Base-by-base conservation (phyloP, 2,113 vertebrate species). In the Crypturellus undulatus region DNA sequence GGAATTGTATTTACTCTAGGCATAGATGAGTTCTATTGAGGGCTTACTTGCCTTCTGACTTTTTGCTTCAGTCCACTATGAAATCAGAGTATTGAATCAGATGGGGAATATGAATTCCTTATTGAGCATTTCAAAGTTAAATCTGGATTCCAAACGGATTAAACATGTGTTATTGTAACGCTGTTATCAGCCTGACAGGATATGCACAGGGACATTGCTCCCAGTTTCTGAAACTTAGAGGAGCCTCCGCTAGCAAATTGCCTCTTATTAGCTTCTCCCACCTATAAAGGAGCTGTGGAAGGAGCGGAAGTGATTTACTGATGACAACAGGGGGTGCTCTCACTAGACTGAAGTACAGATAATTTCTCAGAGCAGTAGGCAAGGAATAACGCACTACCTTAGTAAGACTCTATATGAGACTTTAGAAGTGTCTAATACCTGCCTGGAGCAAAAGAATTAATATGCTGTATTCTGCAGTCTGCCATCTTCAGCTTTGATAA, bases 401-500 rank as follows among this genome's bases (percentile, higher is more conserved):
- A 87, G 95, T 91, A 94, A 96, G 97, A 93, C 97, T 97, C 97
- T 97, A 84, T 97, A 96, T 97, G 98, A 98, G 98, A 98, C 97
- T 98, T 98, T 97, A 98, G 97, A 98, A 98, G 98, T 98, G 97
- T 96, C 97, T 98, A 98, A 98, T 98, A 98, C 97, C 97, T 98
- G 98, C 98, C 98, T 97, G 96, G 81, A 98, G 98, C 98, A 98
- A 98, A 97, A 94, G 97, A 98, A 98, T 98, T 98, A 98, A 98
- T 98, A 98, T 98, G 95, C 97, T 97, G 96, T 93, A 91, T 98
- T 98, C 97, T 92, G 87, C 88, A 89, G 96, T 96, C 97, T 98
- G 97, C 97, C 96, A 97, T 97, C 97, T 96, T 98, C 97, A 97
- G 97, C 97, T 98, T 98, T 98, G 98, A 98, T 98, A 98, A 98